These are phyloP conservation scores for Harmothoe impar DNA, from an alignment of 2,888 invertebrate genomes.

Conservation along the genomic window DNA sequence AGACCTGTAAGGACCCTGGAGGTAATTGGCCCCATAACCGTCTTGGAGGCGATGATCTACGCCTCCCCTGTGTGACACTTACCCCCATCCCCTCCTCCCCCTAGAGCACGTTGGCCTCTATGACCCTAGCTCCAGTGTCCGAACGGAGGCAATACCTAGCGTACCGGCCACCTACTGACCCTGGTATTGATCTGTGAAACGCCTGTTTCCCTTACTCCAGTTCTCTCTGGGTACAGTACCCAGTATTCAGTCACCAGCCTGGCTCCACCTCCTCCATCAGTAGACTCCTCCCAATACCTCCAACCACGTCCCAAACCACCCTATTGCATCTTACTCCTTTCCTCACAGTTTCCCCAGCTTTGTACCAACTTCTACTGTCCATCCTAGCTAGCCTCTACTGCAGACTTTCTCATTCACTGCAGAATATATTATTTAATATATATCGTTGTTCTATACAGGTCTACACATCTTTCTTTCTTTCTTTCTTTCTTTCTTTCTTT, in stretches of 20 bases:
- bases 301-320: no score
- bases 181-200: constrained; percentile 12
- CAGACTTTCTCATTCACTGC: no score
- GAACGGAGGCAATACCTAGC: background rate
- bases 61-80: constrained; percentile 8
- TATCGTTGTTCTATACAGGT: no score
- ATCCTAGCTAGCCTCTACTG: no score
- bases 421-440: no score
- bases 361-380: no score
- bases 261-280: background rate
- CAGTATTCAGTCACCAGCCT: background rate
- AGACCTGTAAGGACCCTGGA: background rate
- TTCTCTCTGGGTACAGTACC: background rate
- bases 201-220: background rate
- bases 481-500: no score
- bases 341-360: no score
- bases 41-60: background rate
- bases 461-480: no score
- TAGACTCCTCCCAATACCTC: background rate
- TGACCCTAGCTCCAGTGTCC: constrained; percentile 9
- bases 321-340: no score
- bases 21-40: constrained; percentile 15
- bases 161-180: background rate
- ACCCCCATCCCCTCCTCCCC: background rate
- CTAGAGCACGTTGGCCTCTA: background rate